Conservation (phyloP, 2,113 vertebrate species). For the Ophthalmolycus amberensis region DNA sequence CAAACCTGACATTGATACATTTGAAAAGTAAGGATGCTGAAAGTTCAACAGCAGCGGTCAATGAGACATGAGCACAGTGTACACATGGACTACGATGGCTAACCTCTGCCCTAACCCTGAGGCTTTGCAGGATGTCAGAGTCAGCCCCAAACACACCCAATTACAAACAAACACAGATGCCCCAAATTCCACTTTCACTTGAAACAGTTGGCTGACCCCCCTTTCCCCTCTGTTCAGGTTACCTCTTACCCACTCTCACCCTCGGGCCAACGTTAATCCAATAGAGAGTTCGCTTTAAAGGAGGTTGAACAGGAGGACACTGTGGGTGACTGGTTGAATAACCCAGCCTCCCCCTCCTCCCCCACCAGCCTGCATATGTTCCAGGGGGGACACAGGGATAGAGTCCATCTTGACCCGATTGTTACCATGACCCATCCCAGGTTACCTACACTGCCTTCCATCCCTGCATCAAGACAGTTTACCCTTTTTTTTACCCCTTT, state of each 20-base stretch:
- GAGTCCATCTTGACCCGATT: constrained; percentile 37
- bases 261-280: constrained; percentile 78
- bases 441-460: constrained; percentile 19
- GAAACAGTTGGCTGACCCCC: constrained; percentile 79
- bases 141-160: constrained; percentile 73
- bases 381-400: constrained; percentile 13
- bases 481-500: no score
- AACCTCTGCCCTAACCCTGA: constrained; percentile 76
- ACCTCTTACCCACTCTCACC: constrained; percentile 65
- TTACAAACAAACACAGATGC: constrained; percentile 82
- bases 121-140: constrained; percentile 79
- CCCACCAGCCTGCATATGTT: constrained; percentile 37
- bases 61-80: constrained; percentile 1
- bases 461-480: background rate
- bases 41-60: constrained; percentile 17
- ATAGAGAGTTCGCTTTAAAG: constrained; percentile 73
- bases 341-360: constrained; percentile 17
- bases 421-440: constrained; percentile 7
- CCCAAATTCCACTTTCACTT: constrained; percentile 81
- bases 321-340: constrained; percentile 53
- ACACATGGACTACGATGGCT: constrained; percentile 33
- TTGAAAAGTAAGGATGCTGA: constrained; percentile 18
- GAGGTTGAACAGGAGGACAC: constrained; percentile 74
- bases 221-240: constrained; percentile 69
- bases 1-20: background rate